Percentiles rank a stretch among this genome's conserved stretches.
These are phyloP conservation scores for Platyscelio sp. DNA, from an alignment of 2,888 invertebrate genomes.

Conservation along the genomic window DNA sequence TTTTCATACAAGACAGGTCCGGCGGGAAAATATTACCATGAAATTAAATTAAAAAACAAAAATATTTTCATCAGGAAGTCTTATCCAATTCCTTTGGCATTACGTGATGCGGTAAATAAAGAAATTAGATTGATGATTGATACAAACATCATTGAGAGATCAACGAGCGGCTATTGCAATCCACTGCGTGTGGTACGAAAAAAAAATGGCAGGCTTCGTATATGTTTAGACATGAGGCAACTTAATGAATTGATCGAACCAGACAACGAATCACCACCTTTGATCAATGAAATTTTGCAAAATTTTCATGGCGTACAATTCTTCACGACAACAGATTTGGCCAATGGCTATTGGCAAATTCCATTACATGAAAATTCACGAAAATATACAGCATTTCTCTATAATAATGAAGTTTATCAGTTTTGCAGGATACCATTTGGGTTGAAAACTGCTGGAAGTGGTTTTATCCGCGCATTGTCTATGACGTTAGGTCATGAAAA, in stretches of 20 bases:
- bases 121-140: conserved; percentile 76
- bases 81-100: conserved; percentile 77
- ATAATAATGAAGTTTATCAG: conserved; percentile 72
- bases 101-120: conserved; percentile 72
- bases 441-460: conserved; percentile 74
- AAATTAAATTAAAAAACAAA: conserved; percentile 69
- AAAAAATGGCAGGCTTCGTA: conserved; percentile 75
- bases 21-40: conserved; percentile 58
- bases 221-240: conserved; percentile 79
- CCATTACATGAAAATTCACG: conserved; percentile 62
- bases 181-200: conserved; percentile 77
- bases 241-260: conserved; percentile 76
- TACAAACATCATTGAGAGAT: conserved; percentile 76
- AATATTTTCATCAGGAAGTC: conserved; percentile 65
- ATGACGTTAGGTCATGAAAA: conserved; percentile 64
- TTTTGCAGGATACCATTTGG: conserved; percentile 78
- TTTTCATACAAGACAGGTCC: conserved; percentile 11
- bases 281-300: conserved; percentile 71
- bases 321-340: conserved; percentile 71
- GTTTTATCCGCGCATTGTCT: conserved; percentile 68
- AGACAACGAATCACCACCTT: conserved; percentile 75
- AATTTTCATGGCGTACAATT: conserved; percentile 68
- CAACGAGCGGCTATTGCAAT: conserved; percentile 76
- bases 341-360: conserved; percentile 76
- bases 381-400: conserved; percentile 72